phyloP scores from a whole-genome alignment of 2,113 vertebrate genomes.

The Cephalopholis sonnerati region DNA sequence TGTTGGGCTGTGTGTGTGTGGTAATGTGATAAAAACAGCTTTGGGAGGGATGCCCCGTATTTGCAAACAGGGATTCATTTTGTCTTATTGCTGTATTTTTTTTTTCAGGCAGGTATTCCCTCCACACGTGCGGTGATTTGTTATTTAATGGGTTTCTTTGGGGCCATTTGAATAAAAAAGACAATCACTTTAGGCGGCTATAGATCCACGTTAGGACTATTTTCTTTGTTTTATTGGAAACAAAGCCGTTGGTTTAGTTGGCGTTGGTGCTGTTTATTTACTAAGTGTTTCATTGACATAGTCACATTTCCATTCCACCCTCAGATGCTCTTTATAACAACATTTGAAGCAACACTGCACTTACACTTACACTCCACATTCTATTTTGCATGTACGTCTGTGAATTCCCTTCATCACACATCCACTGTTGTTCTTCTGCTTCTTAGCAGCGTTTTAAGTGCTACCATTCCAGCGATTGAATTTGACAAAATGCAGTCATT shows the following conservation, averaged over 20 bases:
- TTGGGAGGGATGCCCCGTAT: conserved; percentile 38
- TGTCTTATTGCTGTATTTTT: conserved; percentile 53
- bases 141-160: conserved; percentile 58
- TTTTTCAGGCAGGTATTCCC: conserved; percentile 46
- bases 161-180: conserved; percentile 29
- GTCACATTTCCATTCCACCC: conserved; percentile 4
- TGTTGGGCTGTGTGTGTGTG: conserved; percentile 39
- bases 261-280: conserved; percentile 37
- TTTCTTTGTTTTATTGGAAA: conserved; percentile 46
- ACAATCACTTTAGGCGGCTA: conserved; percentile 6
- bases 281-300: conserved; percentile 11
- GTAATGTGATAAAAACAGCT: conserved; percentile 64
- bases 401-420: conserved; percentile 1
- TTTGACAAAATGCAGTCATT: conserved; percentile 56
- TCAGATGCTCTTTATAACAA: conserved; percentile 2
- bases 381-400: conserved; percentile 6
- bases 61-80: conserved; percentile 67
- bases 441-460: conserved; percentile 38
- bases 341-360: not conserved
- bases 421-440: conserved; percentile 26
- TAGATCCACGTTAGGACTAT: not conserved
- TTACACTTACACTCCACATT: not conserved
- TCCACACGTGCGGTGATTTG: conserved; percentile 45
- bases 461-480: conserved; percentile 51
- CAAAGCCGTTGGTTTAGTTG: conserved; percentile 20